phyloP scores from a whole-genome alignment of 2,797 vertebrate genomes.

The Chromobotia macracanthus region DNA sequence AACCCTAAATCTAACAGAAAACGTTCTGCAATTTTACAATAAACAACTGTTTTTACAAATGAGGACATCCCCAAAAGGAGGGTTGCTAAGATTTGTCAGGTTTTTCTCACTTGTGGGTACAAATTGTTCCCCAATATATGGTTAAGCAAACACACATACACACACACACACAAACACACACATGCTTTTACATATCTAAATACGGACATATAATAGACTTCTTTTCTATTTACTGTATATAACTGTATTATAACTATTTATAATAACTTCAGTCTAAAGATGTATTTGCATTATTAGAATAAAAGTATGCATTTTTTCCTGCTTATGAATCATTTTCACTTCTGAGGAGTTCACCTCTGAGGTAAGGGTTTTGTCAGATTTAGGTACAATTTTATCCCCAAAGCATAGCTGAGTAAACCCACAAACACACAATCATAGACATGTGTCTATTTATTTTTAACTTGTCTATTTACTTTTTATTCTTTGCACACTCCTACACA shows the following conservation, averaged over 20 bases:
- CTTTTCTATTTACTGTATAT: background rate
- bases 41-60: no score
- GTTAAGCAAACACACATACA: background rate
- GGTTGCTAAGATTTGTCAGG: no score
- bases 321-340: background rate
- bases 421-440: background rate
- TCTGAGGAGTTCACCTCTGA: background rate
- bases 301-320: background rate
- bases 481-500: background rate
- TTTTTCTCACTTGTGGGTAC: no score
- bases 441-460: background rate
- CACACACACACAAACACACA: background rate
- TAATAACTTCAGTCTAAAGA: background rate
- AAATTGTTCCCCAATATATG: no score
- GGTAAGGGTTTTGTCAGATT: background rate
- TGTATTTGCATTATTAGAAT: background rate
- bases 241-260: constrained; percentile 12
- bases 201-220: background rate
- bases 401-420: background rate
- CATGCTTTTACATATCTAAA: background rate
- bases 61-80: no score
- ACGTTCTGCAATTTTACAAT: no score
- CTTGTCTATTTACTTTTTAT: background rate
- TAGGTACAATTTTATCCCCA: background rate
- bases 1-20: no score